Conservation (phyloP, 2,797 vertebrate species). For the Knipowitschia caucasica region DNA sequence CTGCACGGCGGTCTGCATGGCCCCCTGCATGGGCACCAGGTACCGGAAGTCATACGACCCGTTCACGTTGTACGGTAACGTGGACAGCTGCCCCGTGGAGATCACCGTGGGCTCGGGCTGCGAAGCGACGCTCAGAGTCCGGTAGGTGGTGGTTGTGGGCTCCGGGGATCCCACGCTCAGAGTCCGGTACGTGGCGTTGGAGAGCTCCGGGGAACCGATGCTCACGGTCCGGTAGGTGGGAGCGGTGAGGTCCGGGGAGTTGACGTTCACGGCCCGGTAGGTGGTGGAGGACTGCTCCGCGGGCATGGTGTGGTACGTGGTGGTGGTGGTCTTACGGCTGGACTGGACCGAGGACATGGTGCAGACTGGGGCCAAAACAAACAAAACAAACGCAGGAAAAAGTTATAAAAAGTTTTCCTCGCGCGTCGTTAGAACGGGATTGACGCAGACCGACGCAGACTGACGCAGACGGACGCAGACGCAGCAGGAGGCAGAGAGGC, state of each 20-base stretch:
- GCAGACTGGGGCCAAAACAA: background rate
- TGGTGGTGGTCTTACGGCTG: constrained; percentile 30
- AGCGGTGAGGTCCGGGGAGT: constrained; percentile 38
- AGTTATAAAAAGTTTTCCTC: background rate
- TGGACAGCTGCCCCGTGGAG: constrained; percentile 8
- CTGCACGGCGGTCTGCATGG: too few species aligned
- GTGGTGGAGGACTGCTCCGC: constrained; percentile 46
- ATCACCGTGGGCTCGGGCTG: constrained; percentile 20
- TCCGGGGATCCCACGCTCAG: background rate
- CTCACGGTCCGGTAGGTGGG: constrained; percentile 46
- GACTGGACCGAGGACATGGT: constrained; percentile 39
- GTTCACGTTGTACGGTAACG: constrained; percentile 40
- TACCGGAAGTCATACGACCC: constrained; percentile 65
- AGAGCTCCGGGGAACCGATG: constrained; percentile 45
- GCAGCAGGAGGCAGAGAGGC: constrained; percentile 10
- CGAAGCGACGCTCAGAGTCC: background rate
- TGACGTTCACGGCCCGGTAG: constrained; percentile 45
- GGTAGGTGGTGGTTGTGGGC: background rate
- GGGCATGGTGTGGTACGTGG: constrained; percentile 46
- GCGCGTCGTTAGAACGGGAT: too few species aligned
- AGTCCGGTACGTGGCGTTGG: background rate
- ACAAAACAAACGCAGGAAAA: too few species aligned
- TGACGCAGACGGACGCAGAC: constrained; percentile 14
- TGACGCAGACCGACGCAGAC: too few species aligned
- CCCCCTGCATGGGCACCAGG: constrained; percentile 71